Evolutionary conservation across 2,113 vertebrate species (phyloP), one percentile per base, ranked within the genome.

Genomic region (Leiothrix lutea): DNA sequence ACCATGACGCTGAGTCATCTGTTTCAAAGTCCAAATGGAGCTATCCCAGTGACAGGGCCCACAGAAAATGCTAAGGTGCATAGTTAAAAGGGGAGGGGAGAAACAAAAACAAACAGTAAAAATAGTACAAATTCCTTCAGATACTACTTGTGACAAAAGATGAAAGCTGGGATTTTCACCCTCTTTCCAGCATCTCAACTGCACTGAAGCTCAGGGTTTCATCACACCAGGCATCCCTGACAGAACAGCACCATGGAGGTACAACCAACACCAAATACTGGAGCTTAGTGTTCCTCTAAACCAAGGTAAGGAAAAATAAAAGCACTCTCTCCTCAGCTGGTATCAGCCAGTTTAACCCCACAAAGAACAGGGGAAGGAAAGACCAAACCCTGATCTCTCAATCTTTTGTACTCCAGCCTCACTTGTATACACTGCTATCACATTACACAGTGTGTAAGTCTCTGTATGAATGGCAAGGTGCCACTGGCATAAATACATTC

Each of bases 31-130:
- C 94, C 94, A 93, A 90, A 58, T 33, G 90, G 90, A 94, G 88
- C 86, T 73, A 80, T 60, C 92, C 95, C 85, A 64, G 85, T 73
- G 90, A 92, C 85, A 74, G 72, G 82, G 75, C 85, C 90, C 85
- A n/a, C 62, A 62, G 93, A 75, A 88, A 95, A 94, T 17, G 50
- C 88, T 83, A 92, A 96, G 96, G 96, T 96, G 88, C 88, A 92
- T 93, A 94, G 92, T 78, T 97, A 95, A 86, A 93, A 96, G 96
- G 88, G 95, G 94, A 97, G 96, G 94, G 95, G 94, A 94, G 92
- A 93, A 95, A 94, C 88, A 90, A 97, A 97, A 97, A 96, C 95
- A 96, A 97, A 95, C 96, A 97, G 92, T 92, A 78, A 94, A 96
- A 96, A 97, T 97, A 97, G 94, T 70, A 66, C 94, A 74, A 84